Percentiles rank a stretch among this genome's conserved stretches.
These are phyloP conservation scores for Ridgeia piscesae DNA, from an alignment of 1,140 invertebrate genomes.

Conservation along the genomic window DNA sequence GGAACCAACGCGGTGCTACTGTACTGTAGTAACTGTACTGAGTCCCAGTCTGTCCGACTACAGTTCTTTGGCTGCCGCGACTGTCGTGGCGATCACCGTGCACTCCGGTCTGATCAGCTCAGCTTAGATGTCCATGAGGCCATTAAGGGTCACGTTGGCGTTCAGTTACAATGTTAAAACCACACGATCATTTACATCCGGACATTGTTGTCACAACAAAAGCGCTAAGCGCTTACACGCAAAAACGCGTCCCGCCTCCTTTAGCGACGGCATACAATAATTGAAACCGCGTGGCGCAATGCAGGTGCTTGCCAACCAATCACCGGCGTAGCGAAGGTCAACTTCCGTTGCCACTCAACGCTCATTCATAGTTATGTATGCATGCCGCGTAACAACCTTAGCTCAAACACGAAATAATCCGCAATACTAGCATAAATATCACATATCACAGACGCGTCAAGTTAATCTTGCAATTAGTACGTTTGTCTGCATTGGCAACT, in stretches of 20 bases:
- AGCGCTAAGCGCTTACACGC: not conserved
- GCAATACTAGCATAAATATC: not conserved
- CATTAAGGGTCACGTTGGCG: not conserved
- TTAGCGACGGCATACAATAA: not conserved
- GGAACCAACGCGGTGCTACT: too few species aligned
- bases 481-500: not conserved
- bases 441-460: not conserved
- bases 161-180: not conserved
- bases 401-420: not conserved
- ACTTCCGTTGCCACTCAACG: constrained; percentile 3
- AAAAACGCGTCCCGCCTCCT: not conserved
- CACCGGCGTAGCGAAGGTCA: constrained; percentile 2
- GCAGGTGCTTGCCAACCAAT: constrained; percentile 3
- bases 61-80: not conserved
- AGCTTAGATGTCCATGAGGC: not conserved
- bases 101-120: not conserved
- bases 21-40: too few species aligned
- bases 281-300: constrained; percentile 3
- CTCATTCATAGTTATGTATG: constrained; percentile 1
- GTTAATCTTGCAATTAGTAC: not conserved
- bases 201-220: constrained; percentile 5
- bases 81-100: not conserved
- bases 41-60: not conserved
- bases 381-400: not conserved
- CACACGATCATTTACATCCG: not conserved